Evolutionary conservation across 2,113 vertebrate species (phyloP).

Genomic region (Artemisiospiza belli): DNA sequence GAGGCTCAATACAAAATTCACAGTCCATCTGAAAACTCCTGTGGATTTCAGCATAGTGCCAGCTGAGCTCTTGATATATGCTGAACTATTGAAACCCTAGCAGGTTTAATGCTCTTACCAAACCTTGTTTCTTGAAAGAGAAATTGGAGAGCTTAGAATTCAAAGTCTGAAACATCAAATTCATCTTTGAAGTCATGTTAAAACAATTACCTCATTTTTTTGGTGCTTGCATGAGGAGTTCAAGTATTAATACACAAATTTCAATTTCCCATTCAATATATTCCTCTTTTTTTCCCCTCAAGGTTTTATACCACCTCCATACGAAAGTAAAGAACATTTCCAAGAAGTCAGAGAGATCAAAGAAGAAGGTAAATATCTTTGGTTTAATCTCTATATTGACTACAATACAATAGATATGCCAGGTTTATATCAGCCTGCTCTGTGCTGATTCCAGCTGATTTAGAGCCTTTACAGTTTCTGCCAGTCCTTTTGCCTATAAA

Average conservation of each 20-base stretch:
- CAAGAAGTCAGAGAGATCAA: conserved; percentile 83
- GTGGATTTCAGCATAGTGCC: background rate
- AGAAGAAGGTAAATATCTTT: conserved; percentile 80
- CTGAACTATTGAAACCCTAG: background rate
- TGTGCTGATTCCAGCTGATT: background rate
- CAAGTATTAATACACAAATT: background rate
- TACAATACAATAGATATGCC: background rate
- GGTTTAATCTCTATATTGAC: background rate
- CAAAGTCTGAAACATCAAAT: background rate
- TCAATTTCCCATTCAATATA: background rate
- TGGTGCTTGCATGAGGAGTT: background rate
- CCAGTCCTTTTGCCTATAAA: background rate
- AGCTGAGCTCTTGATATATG: background rate
- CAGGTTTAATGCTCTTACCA: background rate
- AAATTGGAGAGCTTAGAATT: background rate
- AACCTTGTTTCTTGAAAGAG: background rate
- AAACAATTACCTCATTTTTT: background rate
- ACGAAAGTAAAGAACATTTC: conserved; percentile 88
- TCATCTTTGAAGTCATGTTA: background rate
- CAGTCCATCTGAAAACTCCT: background rate
- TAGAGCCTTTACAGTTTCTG: background rate
- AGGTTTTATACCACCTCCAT: conserved; percentile 86
- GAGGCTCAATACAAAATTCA: background rate
- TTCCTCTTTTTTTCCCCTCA: background rate
- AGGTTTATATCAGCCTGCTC: background rate